Percentiles rank a stretch among this genome's conserved stretches.
These are phyloP conservation scores for Verasper variegatus DNA, from an alignment of 2,113 vertebrate species.

Conservation along the genomic window DNA sequence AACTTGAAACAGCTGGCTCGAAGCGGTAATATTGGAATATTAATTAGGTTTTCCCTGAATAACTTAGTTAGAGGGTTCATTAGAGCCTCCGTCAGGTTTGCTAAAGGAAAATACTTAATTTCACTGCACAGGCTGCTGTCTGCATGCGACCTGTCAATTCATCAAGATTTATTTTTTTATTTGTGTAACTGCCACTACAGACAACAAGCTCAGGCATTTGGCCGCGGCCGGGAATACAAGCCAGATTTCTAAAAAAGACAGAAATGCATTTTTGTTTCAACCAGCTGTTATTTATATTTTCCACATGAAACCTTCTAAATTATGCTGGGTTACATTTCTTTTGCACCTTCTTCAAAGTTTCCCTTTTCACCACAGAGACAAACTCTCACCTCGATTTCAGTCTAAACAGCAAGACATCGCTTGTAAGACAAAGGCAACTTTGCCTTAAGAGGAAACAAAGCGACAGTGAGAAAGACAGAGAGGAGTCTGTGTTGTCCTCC, in stretches of 20 bases:
- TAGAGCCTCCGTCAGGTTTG: not conserved
- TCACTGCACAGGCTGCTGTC: not conserved
- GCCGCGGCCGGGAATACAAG: not conserved
- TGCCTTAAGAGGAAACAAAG: no score
- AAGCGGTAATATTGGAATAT: not conserved
- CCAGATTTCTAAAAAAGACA: not conserved
- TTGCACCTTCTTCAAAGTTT: no score
- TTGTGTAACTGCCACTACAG: not conserved
- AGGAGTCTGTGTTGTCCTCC: no score
- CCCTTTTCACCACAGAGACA: not conserved
- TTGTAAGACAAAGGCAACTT: no score
- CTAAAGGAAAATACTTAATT: not conserved
- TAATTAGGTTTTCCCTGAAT: not conserved
- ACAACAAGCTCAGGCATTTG: conserved; percentile 11
- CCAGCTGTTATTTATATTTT: not conserved
- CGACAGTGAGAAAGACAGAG: no score
- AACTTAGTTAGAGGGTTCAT: no score
- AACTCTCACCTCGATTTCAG: not conserved
- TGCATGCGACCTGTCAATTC: conserved; percentile 2
- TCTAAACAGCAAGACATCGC: no score
- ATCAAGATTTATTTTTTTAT: not conserved
- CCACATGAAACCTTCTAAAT: no score
- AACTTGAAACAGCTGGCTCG: not conserved
- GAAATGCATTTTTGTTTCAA: not conserved
- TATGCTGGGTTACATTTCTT: no score